Conservation (phyloP, 2,888 invertebrate genomes). For the Belgica antarctica region DNA sequence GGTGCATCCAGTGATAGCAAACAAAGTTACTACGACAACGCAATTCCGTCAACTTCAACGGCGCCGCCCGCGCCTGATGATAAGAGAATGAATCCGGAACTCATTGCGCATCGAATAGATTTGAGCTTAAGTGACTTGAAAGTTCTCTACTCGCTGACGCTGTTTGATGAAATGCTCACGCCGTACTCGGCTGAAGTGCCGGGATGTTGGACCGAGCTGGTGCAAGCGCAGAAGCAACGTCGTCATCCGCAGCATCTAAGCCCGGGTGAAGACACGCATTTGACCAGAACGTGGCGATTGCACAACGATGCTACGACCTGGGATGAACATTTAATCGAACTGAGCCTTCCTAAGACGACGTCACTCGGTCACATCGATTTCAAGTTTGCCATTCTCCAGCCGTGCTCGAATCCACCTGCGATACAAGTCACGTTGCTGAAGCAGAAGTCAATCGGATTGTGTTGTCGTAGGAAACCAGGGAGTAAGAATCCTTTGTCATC, state of each 20-base stretch:
- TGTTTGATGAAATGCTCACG: conserved; percentile 64
- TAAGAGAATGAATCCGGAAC: neutral
- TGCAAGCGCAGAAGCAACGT: conserved; percentile 85
- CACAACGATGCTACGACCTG: conserved; percentile 85
- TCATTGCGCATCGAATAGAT: conserved; percentile 62
- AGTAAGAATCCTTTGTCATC: conserved; percentile 45
- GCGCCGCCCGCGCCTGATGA: conserved; percentile 47
- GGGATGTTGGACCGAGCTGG: conserved; percentile 89
- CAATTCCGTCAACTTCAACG: conserved; percentile 45
- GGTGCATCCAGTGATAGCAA: too few species aligned
- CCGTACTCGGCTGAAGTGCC: conserved; percentile 84
- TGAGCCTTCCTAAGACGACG: conserved; percentile 76
- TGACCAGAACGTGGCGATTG: conserved; percentile 82
- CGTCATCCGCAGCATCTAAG: conserved; percentile 77
- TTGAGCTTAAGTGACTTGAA: conserved; percentile 63
- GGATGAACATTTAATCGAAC: conserved; percentile 90
- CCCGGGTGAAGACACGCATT: conserved; percentile 66
- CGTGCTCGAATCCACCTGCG: conserved; percentile 72
- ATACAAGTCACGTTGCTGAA: conserved; percentile 73
- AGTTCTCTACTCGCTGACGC: conserved; percentile 69
- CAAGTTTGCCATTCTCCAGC: conserved; percentile 76
- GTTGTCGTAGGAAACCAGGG: conserved; percentile 57
- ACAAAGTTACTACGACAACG: neutral
- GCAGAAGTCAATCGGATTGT: conserved; percentile 67
- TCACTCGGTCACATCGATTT: conserved; percentile 87